A percentile compares a stretch with the other conserved stretches of the same genome.
Evolutionary conservation across 2,113 vertebrate genomes (phyloP).

Genomic region (Astur gentilis): DNA sequence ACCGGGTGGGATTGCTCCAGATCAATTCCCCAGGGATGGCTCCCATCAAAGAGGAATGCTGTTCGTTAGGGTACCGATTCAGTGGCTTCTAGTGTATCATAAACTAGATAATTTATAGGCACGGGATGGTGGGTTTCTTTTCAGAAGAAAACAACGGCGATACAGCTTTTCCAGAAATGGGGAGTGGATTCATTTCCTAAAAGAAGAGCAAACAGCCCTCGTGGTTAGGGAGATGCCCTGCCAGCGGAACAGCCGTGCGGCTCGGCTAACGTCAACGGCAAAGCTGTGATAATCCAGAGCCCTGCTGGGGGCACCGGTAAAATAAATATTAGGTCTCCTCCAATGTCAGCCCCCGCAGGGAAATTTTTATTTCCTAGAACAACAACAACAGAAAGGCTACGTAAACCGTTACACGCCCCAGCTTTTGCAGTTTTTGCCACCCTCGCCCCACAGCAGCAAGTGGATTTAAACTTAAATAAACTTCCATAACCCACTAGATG

Average conservation of each 20-base stretch:
- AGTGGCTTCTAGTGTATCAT: neutral
- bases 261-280: neutral
- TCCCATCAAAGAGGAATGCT: neutral
- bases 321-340: neutral
- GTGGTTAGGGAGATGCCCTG: neutral
- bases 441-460: neutral
- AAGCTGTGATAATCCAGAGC: neutral
- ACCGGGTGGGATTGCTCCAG: rapidly evolving
- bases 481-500: conserved; percentile 68
- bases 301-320: neutral
- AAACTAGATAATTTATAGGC: neutral
- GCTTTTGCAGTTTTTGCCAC: neutral
- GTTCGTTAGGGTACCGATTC: neutral
- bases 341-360: neutral
- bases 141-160: no score
- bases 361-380: neutral
- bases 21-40: rapidly evolving
- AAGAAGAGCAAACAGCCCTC: neutral
- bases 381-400: neutral
- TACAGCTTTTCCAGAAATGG: neutral
- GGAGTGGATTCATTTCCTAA: neutral
- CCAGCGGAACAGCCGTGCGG: neutral
- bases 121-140: rapidly evolving
- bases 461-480: conserved; percentile 30
- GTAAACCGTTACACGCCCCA: neutral